Percentiles rank a stretch among this genome's conserved stretches.
These are phyloP conservation scores for Telmatherina bonti DNA, from an alignment of 2,797 vertebrate species.

Conservation along the genomic window DNA sequence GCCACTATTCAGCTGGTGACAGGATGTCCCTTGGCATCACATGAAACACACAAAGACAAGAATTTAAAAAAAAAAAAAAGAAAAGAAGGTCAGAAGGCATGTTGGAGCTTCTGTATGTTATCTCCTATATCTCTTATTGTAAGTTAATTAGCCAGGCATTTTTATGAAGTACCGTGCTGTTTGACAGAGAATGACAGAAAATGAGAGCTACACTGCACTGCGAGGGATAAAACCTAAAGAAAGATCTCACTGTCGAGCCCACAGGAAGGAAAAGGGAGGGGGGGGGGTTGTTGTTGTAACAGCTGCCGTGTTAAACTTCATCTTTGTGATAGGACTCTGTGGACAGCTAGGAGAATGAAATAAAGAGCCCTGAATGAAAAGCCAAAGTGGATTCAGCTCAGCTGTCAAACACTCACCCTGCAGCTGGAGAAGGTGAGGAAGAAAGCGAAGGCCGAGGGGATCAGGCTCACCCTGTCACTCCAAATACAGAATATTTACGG, in stretches of 20 bases:
- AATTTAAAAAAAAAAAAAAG: constrained; percentile 37
- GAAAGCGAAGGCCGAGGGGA: not conserved
- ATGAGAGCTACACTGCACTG: constrained; percentile 4
- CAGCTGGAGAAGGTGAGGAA: constrained; percentile 12
- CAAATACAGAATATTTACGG: constrained; percentile 7
- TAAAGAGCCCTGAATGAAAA: constrained; percentile 41
- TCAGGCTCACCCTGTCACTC: constrained; percentile 14
- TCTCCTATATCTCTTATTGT: constrained; percentile 32
- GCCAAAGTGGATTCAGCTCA: constrained; percentile 51
- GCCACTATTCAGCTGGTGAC: constrained; percentile 68
- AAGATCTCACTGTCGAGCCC: constrained; percentile 59
- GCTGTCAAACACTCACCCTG: constrained; percentile 28
- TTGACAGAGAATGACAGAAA: constrained; percentile 34
- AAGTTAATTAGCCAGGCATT: constrained; percentile 42
- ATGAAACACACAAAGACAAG: constrained; percentile 51
- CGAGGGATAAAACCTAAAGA: constrained; percentile 46
- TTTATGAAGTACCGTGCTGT: constrained; percentile 35
- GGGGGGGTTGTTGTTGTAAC: constrained; percentile 40
- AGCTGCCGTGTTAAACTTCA: constrained; percentile 56
- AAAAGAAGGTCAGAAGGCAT: constrained; percentile 31
- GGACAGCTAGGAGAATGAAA: constrained; percentile 45
- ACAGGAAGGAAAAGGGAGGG: constrained; percentile 47
- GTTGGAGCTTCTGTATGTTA: constrained; percentile 28
- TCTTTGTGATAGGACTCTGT: constrained; percentile 50
- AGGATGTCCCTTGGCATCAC: constrained; percentile 69